These are phyloP conservation scores for Hypotaenidia philippensis DNA, from an alignment of 2,797 vertebrate genomes.

Conservation along the genomic window DNA sequence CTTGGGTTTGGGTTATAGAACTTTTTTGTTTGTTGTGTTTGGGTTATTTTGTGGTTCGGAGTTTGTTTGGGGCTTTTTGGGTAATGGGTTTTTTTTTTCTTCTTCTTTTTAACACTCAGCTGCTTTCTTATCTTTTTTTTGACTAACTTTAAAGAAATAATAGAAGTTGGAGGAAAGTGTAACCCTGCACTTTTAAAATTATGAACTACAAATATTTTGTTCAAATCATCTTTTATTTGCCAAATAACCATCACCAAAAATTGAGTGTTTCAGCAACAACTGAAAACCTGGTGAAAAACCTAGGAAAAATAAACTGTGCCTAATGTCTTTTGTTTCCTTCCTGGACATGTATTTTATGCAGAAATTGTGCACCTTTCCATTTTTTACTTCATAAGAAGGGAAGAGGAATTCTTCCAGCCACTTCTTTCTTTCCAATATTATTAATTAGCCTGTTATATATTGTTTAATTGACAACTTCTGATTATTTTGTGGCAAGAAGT, in stretches of 20 bases:
- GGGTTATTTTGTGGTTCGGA: neutral
- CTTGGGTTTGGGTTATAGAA: neutral
- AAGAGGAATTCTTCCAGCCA: neutral
- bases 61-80: no score
- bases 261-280: fast-evolving
- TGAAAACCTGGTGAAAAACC: neutral
- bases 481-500: neutral
- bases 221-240: neutral
- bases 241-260: neutral
- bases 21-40: neutral
- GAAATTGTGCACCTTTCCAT: fast-evolving
- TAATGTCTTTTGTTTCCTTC: neutral
- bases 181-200: neutral
- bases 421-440: neutral
- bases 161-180: neutral
- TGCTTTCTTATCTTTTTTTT: neutral
- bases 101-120: neutral
- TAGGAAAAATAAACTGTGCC: neutral
- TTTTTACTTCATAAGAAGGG: neutral
- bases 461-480: neutral
- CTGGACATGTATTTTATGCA: neutral
- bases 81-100: neutral
- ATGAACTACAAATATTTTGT: neutral
- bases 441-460: neutral
- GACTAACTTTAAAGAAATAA: neutral